Conservation (phyloP, 2,113 vertebrate genomes). For the Pygathrix nemaeus region DNA sequence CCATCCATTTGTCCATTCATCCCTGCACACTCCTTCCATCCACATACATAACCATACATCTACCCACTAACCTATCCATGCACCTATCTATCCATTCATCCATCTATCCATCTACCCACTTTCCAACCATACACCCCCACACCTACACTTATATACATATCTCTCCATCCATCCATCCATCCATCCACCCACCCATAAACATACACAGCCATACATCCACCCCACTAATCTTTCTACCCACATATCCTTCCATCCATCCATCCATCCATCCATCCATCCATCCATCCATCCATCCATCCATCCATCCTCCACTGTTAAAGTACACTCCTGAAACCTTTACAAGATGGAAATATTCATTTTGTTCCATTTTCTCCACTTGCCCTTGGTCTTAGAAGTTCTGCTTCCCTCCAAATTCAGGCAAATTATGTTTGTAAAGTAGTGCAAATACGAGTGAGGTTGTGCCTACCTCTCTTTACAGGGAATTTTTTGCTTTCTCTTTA, state of each 20-base stretch:
- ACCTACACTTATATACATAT: not conserved
- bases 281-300: too few relatives aligned
- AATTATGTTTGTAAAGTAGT: constrained; percentile 5
- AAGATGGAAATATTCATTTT: not conserved
- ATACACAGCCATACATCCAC: not conserved
- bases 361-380: not conserved
- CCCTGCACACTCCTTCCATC: not conserved
- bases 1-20: too few relatives aligned
- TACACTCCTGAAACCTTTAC: not conserved
- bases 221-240: too few relatives aligned
- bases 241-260: not conserved
- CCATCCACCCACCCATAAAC: not conserved
- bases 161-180: not conserved
- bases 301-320: not conserved
- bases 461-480: not conserved
- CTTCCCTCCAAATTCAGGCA: constrained; percentile 44
- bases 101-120: not conserved
- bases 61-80: too few relatives aligned
- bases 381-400: not conserved
- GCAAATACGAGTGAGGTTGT: not conserved
- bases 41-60: too few relatives aligned
- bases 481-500: constrained; percentile 2
- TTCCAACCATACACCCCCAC: not conserved
- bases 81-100: not conserved
- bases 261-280: too few relatives aligned